phyloP scores from a whole-genome alignment of 2,113 vertebrate genomes.

The Lepus americanus region DNA sequence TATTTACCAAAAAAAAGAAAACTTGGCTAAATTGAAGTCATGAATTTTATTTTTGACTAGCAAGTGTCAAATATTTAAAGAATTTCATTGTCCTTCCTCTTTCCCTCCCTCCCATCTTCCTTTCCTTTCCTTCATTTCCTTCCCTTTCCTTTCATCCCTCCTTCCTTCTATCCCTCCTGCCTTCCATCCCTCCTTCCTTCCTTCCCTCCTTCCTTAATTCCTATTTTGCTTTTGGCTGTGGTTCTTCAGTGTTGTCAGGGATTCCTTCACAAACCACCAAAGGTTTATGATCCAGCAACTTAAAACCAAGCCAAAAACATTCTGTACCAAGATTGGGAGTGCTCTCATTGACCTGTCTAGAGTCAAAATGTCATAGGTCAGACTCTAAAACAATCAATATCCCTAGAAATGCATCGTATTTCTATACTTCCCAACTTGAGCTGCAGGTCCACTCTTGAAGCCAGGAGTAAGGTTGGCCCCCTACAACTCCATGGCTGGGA shows the following conservation, averaged over 20 bases:
- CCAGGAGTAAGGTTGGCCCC: background rate
- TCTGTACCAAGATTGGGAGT: background rate
- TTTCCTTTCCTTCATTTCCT: background rate
- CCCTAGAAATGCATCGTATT: background rate
- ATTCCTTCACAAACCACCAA: background rate
- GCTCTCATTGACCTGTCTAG: background rate
- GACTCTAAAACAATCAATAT: background rate
- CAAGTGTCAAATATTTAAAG: background rate
- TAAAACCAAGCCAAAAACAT: background rate
- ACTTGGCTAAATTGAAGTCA: background rate
- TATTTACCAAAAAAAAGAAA: background rate
- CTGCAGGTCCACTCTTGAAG: background rate
- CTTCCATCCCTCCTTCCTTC: background rate
- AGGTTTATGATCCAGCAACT: background rate
- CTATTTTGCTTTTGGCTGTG: background rate
- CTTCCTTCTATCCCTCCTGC: background rate
- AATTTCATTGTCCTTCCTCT: background rate
- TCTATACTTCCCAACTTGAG: background rate
- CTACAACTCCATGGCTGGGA: background rate
- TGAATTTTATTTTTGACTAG: conserved; percentile 23
- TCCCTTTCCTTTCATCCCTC: too few species aligned
- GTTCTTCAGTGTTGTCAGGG: background rate
- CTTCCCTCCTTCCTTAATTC: background rate
- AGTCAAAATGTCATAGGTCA: background rate
- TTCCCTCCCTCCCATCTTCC: too few species aligned